Evolutionary conservation across 2,888 invertebrate species (phyloP).

Genomic region (Azorinus chamasolen): DNA sequence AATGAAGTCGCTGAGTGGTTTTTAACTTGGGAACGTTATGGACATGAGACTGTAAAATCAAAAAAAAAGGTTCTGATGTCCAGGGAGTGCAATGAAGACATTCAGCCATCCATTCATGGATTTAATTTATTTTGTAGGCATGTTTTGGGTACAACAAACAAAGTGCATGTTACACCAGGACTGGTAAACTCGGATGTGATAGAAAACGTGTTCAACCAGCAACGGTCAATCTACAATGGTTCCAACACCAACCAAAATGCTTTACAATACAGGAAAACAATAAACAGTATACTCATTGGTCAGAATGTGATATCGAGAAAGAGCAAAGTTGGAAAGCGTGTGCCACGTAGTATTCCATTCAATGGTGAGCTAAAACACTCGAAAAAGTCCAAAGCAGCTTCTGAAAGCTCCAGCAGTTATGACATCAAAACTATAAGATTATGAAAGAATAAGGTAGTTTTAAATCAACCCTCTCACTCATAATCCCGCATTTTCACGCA

Average conservation of each 20-base stretch:
- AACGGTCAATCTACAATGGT: conserved; percentile 55
- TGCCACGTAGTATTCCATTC: too few species aligned
- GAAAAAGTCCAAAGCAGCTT: too few species aligned
- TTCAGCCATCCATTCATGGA: conserved; percentile 47
- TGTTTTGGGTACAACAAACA: background rate
- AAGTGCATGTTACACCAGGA: conserved; percentile 37
- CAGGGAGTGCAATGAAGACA: conserved; percentile 50
- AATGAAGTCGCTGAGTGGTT: conserved; percentile 20
- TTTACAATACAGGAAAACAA: conserved; percentile 34
- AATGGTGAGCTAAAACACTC: too few species aligned
- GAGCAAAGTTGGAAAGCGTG: conserved; percentile 47
- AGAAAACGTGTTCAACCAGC: conserved; percentile 63
- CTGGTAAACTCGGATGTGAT: conserved; percentile 59
- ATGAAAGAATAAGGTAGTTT: too few species aligned
- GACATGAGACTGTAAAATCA: background rate
- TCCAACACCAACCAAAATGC: conserved; percentile 59
- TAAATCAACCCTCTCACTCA: too few species aligned
- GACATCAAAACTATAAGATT: too few species aligned
- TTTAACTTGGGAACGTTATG: conserved; percentile 5
- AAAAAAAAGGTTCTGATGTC: conserved; percentile 34
- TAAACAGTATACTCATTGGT: conserved; percentile 52
- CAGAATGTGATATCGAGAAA: conserved; percentile 50
- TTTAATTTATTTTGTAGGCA: conserved; percentile 44
- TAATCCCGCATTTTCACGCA: too few species aligned
- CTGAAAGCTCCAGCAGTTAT: too few species aligned